phyloP scores from a whole-genome alignment of 2,113 vertebrate species.

The Eleginops maclovinus region DNA sequence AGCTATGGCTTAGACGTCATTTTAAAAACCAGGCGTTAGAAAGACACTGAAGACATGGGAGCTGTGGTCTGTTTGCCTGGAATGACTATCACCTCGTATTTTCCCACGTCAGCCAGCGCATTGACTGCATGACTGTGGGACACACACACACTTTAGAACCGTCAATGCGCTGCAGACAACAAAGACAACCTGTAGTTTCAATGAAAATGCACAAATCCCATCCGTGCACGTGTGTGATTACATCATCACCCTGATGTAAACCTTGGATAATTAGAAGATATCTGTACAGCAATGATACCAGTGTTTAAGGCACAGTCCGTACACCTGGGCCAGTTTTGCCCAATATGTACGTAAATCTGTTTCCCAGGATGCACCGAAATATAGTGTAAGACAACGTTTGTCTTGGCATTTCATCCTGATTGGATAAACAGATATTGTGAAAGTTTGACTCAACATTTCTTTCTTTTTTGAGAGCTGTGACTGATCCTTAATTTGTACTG shows the following conservation, averaged over 20 bases:
- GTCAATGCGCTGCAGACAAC: constrained; percentile 12
- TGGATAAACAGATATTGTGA: neutral
- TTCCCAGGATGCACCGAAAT: neutral
- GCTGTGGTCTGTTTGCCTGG: constrained; percentile 19
- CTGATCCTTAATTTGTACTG: neutral
- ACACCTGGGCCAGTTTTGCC: constrained; percentile 41
- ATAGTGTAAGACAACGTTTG: constrained; percentile 6
- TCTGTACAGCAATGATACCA: constrained; percentile 45
- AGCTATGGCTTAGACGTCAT: constrained; percentile 60
- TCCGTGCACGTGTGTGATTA: constrained; percentile 23
- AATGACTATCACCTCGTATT: constrained; percentile 14
- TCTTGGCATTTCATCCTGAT: constrained; percentile 7
- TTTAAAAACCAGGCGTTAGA: constrained; percentile 37
- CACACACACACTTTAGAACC: neutral
- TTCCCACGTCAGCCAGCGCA: neutral
- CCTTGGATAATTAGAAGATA: constrained; percentile 23
- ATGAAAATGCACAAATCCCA: constrained; percentile 26
- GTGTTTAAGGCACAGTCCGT: constrained; percentile 78
- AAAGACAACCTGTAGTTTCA: constrained; percentile 15
- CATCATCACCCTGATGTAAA: constrained; percentile 44
- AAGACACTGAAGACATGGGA: constrained; percentile 23
- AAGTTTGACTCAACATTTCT: neutral
- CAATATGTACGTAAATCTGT: constrained; percentile 14
- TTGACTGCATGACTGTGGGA: neutral
- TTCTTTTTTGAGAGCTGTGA: constrained; percentile 7